Evolutionary conservation across 2,113 vertebrate species (phyloP).

Genomic region (Lycocorax pyrrhopterus): DNA sequence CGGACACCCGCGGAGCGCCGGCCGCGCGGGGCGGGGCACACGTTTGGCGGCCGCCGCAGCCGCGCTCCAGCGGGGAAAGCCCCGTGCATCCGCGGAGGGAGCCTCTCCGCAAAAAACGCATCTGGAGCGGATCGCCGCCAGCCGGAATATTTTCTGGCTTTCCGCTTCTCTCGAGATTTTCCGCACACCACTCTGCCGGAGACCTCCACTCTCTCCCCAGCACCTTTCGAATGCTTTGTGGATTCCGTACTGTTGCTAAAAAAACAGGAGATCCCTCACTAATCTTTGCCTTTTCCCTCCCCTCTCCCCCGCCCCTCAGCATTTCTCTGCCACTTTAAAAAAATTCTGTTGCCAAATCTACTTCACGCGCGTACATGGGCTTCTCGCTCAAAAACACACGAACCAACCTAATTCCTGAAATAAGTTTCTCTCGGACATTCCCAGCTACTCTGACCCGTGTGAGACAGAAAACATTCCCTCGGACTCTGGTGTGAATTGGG

Average conservation of each 20-base stretch:
- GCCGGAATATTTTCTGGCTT: background rate
- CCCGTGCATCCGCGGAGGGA: background rate
- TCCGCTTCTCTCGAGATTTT: background rate
- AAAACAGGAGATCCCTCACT: background rate
- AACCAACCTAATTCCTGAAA: background rate
- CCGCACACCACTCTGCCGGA: background rate
- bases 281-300: background rate
- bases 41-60: background rate
- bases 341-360: background rate
- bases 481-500: background rate
- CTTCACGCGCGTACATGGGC: background rate
- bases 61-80: background rate
- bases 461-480: background rate
- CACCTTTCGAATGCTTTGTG: background rate
- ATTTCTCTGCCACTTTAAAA: background rate
- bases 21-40: background rate
- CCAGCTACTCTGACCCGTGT: background rate
- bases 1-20: background rate
- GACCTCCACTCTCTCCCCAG: background rate
- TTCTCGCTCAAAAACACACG: background rate
- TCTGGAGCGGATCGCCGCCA: background rate
- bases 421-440: background rate
- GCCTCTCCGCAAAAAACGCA: background rate
- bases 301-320: rapidly evolving
- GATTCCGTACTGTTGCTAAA: background rate